Evolutionary conservation across 2,888 invertebrate genomes (phyloP).

Genomic region (Ptychoptera contaminata): DNA sequence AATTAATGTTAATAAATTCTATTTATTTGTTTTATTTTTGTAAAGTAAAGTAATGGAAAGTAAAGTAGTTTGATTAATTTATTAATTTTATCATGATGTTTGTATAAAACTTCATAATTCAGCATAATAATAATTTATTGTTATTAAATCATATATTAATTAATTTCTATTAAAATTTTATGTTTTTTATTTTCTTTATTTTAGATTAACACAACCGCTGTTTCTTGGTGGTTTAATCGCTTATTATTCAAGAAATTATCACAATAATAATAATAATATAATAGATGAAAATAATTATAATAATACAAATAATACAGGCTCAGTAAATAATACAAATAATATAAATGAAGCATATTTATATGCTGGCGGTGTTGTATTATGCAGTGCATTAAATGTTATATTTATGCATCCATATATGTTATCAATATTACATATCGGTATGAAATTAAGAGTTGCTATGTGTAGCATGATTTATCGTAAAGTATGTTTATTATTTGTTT

Average conservation of each 20-base stretch:
- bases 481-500: background rate
- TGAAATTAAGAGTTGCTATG: conserved; percentile 50
- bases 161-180: background rate
- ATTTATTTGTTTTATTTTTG: no score
- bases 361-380: conserved; percentile 54
- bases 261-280: background rate
- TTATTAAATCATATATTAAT: background rate
- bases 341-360: conserved; percentile 51
- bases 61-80: no score
- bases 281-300: no score
- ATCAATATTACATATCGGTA: conserved; percentile 46
- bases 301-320: background rate
- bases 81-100: background rate
- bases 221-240: conserved; percentile 45
- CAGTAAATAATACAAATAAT: conserved; percentile 6
- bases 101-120: background rate
- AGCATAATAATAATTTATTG: background rate
- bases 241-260: conserved; percentile 32
- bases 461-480: conserved; percentile 53
- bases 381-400: conserved; percentile 58
- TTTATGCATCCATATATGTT: conserved; percentile 84
- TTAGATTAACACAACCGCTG: conserved; percentile 45
- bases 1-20: no score
- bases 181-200: conserved; percentile 8
- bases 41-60: no score